Conservation (phyloP, 2,113 vertebrate species). For the Nanger granti region DNA sequence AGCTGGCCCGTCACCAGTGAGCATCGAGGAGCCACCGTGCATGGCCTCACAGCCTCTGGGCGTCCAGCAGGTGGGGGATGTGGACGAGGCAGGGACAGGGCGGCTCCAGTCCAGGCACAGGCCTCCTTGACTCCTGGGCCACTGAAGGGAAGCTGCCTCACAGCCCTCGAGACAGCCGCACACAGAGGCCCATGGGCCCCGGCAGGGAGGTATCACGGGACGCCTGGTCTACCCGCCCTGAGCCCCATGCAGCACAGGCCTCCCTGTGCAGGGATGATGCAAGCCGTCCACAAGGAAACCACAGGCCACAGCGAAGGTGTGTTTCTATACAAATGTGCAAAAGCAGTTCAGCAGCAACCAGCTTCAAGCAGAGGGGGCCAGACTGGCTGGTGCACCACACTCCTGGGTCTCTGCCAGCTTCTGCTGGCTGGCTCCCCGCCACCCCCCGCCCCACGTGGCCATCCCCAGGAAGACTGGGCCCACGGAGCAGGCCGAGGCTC, state of each 20-base stretch:
- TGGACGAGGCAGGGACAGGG: rapidly evolving
- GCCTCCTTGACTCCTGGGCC: neutral
- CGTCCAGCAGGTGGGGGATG: neutral
- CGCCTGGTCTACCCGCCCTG: neutral
- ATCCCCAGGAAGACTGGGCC: neutral
- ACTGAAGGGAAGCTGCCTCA: neutral
- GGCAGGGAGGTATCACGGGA: rapidly evolving
- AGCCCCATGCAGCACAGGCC: neutral
- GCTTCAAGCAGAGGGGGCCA: conserved; percentile 37
- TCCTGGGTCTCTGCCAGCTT: neutral
- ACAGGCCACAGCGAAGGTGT: conserved; percentile 53
- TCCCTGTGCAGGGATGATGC: neutral
- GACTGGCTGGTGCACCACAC: neutral
- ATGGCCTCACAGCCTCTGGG: neutral
- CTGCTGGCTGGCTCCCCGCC: neutral
- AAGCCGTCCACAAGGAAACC: conserved; percentile 52
- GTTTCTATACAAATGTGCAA: conserved; percentile 62
- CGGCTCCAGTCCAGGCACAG: neutral
- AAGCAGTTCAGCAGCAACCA: conserved; percentile 46
- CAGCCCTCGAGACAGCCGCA: neutral
- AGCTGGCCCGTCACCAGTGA: neutral
- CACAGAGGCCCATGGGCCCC: rapidly evolving
- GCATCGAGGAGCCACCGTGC: neutral
- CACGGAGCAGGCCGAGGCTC: neutral
- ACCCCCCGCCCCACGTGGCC: too few species aligned